Base-by-base conservation (phyloP, 2,888 invertebrate species). In the Galerucella calmariensis region DNA sequence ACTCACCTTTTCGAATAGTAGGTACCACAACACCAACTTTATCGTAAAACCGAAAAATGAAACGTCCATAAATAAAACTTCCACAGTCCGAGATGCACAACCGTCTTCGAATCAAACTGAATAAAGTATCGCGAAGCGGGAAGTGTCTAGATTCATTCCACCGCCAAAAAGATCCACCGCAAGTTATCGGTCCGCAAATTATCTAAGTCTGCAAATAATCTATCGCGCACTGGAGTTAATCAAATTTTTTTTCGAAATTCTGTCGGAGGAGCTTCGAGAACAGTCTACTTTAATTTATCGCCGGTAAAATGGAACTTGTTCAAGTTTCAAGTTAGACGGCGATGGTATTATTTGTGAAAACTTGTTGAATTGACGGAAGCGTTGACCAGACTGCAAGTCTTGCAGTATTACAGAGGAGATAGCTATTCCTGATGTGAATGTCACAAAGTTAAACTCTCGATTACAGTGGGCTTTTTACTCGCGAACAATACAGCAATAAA, bases 311-410 rank as follows among this genome's bases (percentile, higher is more conserved):
- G 16, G n/a, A n/a, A n/a, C 20, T 41, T 63, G 44, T 63, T 16
- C n/a, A 44, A 11, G 8, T 16, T 35, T n/a, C n/a, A n/a, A n/a
- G n/a, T n/a, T n/a, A 67, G 53, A 67, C 27, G 27, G 53, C 51
- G 35, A 51, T 48, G 8, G 48, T 48, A 12, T 16, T n/a, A 6
- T 20, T 24, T 16, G 10, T 66, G 9, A 14, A 24, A 51, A 51
- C 24, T n/a, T 20, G 65, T 65, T 65, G 44, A 66, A 48, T 46
- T 51, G 24, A 51, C 5, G 12, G 48, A 4, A 63, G 24, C 71
- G 63, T 58, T 59, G 51, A 24, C 56, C 67, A 74, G 74, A 74
- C 74, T 74, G 74, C 74, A 74, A 71, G 74, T 71, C 74, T 74
- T 74, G 68, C 59, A 68, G 68, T 59, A 65, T 51, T 68, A 69